Evolutionary conservation across 2,797 vertebrate genomes (phyloP).

Genomic region (Columba guinea): DNA sequence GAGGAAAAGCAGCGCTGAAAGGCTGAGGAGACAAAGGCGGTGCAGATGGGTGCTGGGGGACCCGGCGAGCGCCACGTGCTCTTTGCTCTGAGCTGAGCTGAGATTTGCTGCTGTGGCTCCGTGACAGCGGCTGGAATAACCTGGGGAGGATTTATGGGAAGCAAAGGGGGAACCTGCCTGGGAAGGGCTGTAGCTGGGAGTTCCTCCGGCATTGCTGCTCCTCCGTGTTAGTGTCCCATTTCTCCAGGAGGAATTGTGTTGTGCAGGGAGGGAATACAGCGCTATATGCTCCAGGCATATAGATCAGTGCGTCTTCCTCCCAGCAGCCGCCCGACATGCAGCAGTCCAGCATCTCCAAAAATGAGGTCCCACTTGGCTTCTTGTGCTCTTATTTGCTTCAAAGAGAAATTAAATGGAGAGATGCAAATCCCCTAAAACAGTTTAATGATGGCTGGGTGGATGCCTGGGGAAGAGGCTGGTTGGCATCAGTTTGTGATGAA

Average conservation of each 20-base stretch:
- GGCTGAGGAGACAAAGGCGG: slow-evolving; percentile 56
- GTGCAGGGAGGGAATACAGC: neutral
- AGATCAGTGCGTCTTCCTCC: neutral
- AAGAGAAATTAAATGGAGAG: neutral
- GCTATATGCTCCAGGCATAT: neutral
- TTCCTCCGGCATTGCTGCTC: neutral
- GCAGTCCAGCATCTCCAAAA: neutral
- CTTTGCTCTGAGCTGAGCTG: neutral
- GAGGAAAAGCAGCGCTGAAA: neutral
- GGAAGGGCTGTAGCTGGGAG: neutral
- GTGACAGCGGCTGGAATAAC: neutral
- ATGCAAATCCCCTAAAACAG: neutral
- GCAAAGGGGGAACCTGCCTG: neutral
- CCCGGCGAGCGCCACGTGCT: neutral
- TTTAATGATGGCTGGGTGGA: neutral
- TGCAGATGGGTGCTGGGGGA: slow-evolving; percentile 54
- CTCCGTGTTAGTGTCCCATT: neutral
- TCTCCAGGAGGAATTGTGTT: neutral
- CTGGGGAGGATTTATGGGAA: neutral
- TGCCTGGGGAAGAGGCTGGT: neutral
- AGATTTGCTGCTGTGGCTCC: neutral
- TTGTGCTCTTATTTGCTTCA: neutral
- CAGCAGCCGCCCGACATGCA: neutral
- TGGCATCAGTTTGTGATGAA: neutral
- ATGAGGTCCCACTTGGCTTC: neutral